A percentile compares a stretch with the other conserved stretches of the same genome.
Conservation (phyloP, 2,888 invertebrate genomes). For the Ophion costatus region DNA sequence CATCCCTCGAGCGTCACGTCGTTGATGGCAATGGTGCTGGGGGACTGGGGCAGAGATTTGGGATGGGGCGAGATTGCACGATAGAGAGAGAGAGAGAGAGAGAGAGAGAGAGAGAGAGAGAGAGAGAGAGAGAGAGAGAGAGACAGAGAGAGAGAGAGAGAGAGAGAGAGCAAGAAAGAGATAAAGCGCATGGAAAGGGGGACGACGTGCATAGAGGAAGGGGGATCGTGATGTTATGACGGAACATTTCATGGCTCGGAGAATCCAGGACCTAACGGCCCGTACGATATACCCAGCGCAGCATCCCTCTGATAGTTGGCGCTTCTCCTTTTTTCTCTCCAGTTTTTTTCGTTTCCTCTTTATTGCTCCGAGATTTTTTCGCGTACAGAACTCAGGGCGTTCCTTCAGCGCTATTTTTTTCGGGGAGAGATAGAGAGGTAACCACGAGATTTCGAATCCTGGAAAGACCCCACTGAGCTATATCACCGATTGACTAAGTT, state of each 20-base stretch:
- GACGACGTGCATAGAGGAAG: constrained; percentile 72
- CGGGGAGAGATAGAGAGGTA: neutral
- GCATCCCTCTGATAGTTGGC: constrained; percentile 64
- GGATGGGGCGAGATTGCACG: constrained; percentile 35
- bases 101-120: constrained; percentile 53
- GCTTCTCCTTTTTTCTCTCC: constrained; percentile 61
- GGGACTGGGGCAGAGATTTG: constrained; percentile 54
- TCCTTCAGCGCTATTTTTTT: constrained; percentile 30
- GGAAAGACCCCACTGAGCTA: constrained; percentile 1
- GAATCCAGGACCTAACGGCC: constrained; percentile 80
- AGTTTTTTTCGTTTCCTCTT: constrained; percentile 65
- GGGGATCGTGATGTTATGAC: constrained; percentile 79
- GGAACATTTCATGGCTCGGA: constrained; percentile 82
- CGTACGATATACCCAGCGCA: constrained; percentile 76
- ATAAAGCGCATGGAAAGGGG: constrained; percentile 69
- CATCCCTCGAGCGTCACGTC: constrained; percentile 64
- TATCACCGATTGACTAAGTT: constrained; percentile 18
- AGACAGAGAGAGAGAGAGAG: constrained; percentile 34
- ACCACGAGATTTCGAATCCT: neutral
- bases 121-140: constrained; percentile 66
- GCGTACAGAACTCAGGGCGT: constrained; percentile 25
- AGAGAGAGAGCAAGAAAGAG: constrained; percentile 49
- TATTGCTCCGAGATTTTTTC: constrained; percentile 72
- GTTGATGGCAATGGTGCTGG: constrained; percentile 68
- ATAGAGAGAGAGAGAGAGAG: constrained; percentile 41